A percentile compares a stretch with the other conserved stretches of the same genome.
These are phyloP conservation scores for Amaurobius ferox DNA, from an alignment of 2,888 invertebrate genomes.

Conservation along the genomic window DNA sequence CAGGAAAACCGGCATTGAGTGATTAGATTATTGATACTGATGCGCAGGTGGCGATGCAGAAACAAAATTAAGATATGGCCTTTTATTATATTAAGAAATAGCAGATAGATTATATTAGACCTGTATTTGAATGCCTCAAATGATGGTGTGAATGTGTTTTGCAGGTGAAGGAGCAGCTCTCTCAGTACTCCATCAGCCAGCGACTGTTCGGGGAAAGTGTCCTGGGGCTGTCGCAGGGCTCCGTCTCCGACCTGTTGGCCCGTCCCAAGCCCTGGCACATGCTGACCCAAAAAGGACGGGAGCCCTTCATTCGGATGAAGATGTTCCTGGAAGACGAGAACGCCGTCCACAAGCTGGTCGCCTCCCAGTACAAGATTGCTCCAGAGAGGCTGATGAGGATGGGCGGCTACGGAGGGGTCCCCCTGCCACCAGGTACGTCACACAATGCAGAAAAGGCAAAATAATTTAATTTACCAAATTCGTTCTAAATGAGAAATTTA, in stretches of 20 bases:
- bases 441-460: no score
- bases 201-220: constrained; percentile 98
- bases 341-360: constrained; percentile 95
- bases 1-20: no score
- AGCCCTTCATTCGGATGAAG: constrained; percentile 98
- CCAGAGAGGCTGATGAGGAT: constrained; percentile 98
- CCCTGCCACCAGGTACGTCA: constrained; percentile 60
- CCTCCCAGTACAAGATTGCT: constrained; percentile 98
- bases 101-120: no score
- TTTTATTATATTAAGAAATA: no score
- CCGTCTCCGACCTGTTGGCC: constrained; percentile 97
- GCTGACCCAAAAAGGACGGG: constrained; percentile 97
- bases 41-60: no score
- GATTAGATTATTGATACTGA: no score
- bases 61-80: no score
- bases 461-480: no score
- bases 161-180: constrained; percentile 92
- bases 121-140: no score
- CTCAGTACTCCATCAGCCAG: constrained; percentile 98
- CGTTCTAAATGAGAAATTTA: no score
- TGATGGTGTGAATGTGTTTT: no score
- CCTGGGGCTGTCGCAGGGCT: constrained; percentile 95
- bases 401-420: constrained; percentile 73
- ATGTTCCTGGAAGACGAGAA: constrained; percentile 97
- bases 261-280: constrained; percentile 99